A percentile compares a stretch with the other conserved stretches of the same genome.
Evolutionary conservation across 2,888 invertebrate species (phyloP).

Genomic region (Salpingus planirostris): DNA sequence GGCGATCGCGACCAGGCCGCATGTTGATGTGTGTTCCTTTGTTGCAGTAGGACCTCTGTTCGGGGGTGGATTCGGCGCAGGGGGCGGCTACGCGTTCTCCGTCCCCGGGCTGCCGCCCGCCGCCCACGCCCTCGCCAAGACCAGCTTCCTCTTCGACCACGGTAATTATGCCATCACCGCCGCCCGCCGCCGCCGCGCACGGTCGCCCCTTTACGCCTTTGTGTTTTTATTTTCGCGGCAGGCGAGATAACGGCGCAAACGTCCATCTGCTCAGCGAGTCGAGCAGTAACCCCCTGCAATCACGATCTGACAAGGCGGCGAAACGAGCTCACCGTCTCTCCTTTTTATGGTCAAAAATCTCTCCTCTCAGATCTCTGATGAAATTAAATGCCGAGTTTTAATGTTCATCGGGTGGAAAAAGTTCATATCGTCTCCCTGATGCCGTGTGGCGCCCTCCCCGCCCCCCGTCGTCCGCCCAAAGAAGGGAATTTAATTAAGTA

Average conservation of each 20-base stretch:
- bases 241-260: constrained; percentile 24
- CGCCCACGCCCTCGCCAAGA: constrained; percentile 38
- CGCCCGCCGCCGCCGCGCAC: constrained; percentile 5
- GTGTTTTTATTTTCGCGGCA: constrained; percentile 30
- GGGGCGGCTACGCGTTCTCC: constrained; percentile 38
- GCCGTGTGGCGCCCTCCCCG: constrained; percentile 28
- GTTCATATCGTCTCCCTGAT: constrained; percentile 43
- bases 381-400: constrained; percentile 48
- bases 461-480: constrained; percentile 35
- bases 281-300: constrained; percentile 29
- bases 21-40: constrained; percentile 25
- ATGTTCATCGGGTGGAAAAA: constrained; percentile 47
- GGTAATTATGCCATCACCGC: constrained; percentile 31
- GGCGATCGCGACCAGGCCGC: constrained; percentile 21
- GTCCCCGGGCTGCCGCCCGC: constrained; percentile 39
- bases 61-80: constrained; percentile 34
- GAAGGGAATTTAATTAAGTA: constrained; percentile 50
- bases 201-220: constrained; percentile 17
- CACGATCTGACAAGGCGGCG: constrained; percentile 22
- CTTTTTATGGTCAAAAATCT: constrained; percentile 45
- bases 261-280: constrained; percentile 38
- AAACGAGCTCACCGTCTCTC: constrained; percentile 30
- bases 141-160: constrained; percentile 40
- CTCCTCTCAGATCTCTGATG: constrained; percentile 45
- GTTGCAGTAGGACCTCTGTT: constrained; percentile 42